These are phyloP conservation scores for Marmota monax DNA, from an alignment of 2,113 vertebrate genomes.

Conservation along the genomic window DNA sequence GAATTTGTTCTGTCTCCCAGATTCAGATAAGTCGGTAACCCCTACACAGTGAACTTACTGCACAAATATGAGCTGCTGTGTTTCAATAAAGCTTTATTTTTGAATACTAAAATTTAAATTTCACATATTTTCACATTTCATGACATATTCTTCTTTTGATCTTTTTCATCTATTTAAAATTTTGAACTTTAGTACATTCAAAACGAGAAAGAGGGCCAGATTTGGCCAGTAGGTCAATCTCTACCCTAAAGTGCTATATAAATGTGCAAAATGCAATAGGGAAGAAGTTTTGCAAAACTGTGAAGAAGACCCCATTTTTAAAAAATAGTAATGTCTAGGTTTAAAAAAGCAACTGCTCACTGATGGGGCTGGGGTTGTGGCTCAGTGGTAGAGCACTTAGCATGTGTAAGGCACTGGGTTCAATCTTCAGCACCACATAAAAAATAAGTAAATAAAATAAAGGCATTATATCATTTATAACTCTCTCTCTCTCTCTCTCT, in stretches of 20 bases:
- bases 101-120: not conserved
- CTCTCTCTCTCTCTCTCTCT: too few relatives aligned
- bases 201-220: not conserved
- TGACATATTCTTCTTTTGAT: slow-evolving; percentile 1
- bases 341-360: not conserved
- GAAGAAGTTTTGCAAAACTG: not conserved
- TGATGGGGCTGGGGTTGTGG: too few relatives aligned
- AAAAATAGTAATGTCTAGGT: not conserved
- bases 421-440: too few relatives aligned
- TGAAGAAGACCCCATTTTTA: not conserved
- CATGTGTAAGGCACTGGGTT: too few relatives aligned
- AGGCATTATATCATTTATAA: too few relatives aligned
- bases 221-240: not conserved
- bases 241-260: not conserved
- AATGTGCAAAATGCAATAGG: not conserved
- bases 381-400: too few relatives aligned
- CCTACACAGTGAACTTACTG: not conserved
- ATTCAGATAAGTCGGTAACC: not conserved
- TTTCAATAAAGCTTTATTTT: slow-evolving; percentile 6
- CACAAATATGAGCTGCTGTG: not conserved
- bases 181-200: not conserved
- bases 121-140: not conserved
- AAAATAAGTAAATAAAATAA: too few relatives aligned
- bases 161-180: not conserved
- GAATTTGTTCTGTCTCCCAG: not conserved